Evolutionary conservation across 2,888 invertebrate genomes (phyloP), one percentile per base, ranked within the genome.

Genomic region (Chamaedrilus cognettii): DNA sequence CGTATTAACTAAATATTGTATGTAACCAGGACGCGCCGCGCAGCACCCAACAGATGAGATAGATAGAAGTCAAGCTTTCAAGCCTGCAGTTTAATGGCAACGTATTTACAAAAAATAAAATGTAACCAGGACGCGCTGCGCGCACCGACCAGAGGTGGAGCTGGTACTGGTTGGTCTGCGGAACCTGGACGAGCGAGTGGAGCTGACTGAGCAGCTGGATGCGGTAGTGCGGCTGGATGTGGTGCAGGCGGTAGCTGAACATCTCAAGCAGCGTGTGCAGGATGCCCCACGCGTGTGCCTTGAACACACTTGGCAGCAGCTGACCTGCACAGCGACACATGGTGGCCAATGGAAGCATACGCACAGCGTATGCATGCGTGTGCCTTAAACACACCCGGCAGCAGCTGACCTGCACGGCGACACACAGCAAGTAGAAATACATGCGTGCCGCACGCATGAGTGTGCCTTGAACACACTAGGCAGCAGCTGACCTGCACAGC

Each of bases 191-290:
- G 64, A 96, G 86, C 32, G 93, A 93, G 83, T 96, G 95, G 68
- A 96, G 88, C 83, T 96, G 92, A 2, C 94, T 93, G 5, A 97
- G 86, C 58, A 97, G 86, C 77, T 96, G 96, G 19, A 96, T 93
- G 63, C 96, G 87, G 84, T 96, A 97, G 85, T 96, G 95, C 0
- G 96, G 94, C 78, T 95, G 96, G 74, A 96, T 95, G 83, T 97
- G 96, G 83, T 96, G 96, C 84, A 97, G 90, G 57, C 97, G 88
- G 82, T 96, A 96, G 69, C 94, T 94, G 83, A 96, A 96, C 96
- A 97, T 96, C 84, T 97, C 96, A 78, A 97, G 83, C 49, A 97
- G 85, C 0, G 95, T 96, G 81, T 96, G 95, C n/a, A 97, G 86
- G 65, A 94, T 96, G 30, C 94, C 94, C 95, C 95, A 95, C 0